phyloP scores from a whole-genome alignment of 1,140 invertebrate genomes.

The Ostrea denselamellosa region DNA sequence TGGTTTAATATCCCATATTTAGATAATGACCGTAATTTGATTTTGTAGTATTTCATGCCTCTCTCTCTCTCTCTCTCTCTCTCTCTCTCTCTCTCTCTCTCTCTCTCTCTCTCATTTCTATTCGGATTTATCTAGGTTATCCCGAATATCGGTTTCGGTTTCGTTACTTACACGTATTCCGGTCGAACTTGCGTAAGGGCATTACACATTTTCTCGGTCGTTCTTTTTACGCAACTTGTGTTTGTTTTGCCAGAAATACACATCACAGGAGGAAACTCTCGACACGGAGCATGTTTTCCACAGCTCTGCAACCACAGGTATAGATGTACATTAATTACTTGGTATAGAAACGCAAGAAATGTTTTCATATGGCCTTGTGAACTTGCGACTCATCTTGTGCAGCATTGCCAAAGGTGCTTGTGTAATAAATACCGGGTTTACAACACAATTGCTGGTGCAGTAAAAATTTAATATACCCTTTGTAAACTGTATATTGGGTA shows the following conservation, averaged over 20 bases:
- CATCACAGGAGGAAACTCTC: neutral
- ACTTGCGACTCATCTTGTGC: too few species aligned
- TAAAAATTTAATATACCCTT: too few species aligned
- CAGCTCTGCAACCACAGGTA: conserved; percentile 3
- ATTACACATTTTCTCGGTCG: neutral
- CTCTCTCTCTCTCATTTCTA: too few species aligned
- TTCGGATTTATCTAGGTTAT: neutral
- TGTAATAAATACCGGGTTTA: too few species aligned
- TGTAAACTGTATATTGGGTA: too few species aligned
- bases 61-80: too few species aligned
- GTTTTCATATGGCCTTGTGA: neutral
- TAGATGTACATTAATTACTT: neutral
- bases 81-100: too few species aligned
- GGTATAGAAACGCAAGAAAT: neutral
- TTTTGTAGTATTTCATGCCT: too few species aligned
- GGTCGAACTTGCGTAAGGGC: neutral
- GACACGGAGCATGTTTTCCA: neutral
- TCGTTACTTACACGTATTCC: neutral
- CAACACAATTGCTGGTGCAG: too few species aligned
- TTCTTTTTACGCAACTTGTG: neutral
- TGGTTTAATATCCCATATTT: too few species aligned
- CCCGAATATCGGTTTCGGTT: neutral
- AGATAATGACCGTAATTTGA: too few species aligned
- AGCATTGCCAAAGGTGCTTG: too few species aligned
- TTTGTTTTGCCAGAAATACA: neutral